Percentiles rank a stretch among this genome's conserved stretches.
These are phyloP conservation scores for Zenarchopterus dispar DNA, from an alignment of 2,797 vertebrate species.

Conservation along the genomic window DNA sequence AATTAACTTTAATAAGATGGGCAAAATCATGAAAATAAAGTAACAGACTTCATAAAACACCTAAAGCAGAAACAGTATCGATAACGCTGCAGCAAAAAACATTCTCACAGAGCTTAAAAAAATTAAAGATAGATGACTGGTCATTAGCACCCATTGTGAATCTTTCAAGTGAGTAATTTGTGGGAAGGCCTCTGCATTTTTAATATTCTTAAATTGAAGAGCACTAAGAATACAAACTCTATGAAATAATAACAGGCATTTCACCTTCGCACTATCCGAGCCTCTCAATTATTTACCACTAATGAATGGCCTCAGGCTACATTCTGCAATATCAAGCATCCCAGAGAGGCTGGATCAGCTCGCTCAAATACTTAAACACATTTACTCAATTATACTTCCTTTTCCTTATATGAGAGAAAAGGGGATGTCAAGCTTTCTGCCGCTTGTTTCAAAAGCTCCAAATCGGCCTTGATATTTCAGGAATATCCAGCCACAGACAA, in stretches of 20 bases:
- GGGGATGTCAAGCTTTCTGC: conserved; percentile 31
- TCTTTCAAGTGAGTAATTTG: conserved; percentile 73
- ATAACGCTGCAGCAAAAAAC: conserved; percentile 46
- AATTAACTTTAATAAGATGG: conserved; percentile 42
- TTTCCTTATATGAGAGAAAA: conserved; percentile 57
- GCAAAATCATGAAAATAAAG: conserved; percentile 32
- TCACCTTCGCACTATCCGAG: conserved; percentile 75
- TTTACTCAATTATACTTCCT: conserved; percentile 74
- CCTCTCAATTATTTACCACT: conserved; percentile 82
- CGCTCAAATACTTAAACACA: conserved; percentile 76
- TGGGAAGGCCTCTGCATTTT: conserved; percentile 73
- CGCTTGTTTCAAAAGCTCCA: conserved; percentile 22
- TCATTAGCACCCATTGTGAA: conserved; percentile 72
- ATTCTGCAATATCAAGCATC: conserved; percentile 77
- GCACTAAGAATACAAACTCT: conserved; percentile 78
- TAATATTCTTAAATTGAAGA: conserved; percentile 79
- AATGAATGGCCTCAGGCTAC: conserved; percentile 77
- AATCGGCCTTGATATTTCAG: conserved; percentile 22
- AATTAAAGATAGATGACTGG: conserved; percentile 66
- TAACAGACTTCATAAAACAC: conserved; percentile 35
- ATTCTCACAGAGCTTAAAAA: conserved; percentile 54
- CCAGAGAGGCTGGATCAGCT: conserved; percentile 74
- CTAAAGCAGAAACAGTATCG: conserved; percentile 42
- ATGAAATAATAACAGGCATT: conserved; percentile 82
- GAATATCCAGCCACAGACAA: conserved; percentile 19